Conservation (phyloP, 2,113 vertebrate genomes). For the Serinus canaria region DNA sequence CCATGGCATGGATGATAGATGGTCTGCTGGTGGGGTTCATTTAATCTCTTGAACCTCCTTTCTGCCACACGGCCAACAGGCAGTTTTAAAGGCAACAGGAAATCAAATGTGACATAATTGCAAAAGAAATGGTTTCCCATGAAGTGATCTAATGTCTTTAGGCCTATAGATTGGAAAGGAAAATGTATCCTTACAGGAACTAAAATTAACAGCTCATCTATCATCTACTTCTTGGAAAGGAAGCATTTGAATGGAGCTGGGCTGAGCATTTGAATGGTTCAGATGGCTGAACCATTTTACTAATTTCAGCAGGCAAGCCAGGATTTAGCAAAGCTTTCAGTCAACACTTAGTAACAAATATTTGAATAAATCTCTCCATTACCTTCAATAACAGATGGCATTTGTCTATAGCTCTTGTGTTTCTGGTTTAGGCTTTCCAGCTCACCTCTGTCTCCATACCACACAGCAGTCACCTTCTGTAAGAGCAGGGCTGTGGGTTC, state of each 20-base stretch:
- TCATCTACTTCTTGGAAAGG: background rate
- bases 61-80: background rate
- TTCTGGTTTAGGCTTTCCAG: background rate
- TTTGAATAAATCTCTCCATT: background rate
- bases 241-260: background rate
- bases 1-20: background rate
- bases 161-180: background rate
- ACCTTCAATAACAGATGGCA: background rate
- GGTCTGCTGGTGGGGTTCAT: background rate
- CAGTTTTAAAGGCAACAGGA: slow-evolving; percentile 14
- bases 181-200: slow-evolving; percentile 22
- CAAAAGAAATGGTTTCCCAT: slow-evolving; percentile 28
- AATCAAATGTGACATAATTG: slow-evolving; percentile 37
- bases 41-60: background rate
- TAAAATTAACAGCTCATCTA: slow-evolving; percentile 38
- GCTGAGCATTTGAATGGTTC: background rate
- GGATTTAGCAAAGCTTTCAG: background rate
- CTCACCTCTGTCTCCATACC: background rate
- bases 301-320: background rate
- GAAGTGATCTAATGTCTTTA: slow-evolving; percentile 38
- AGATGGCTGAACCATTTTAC: background rate
- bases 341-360: background rate
- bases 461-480: background rate
- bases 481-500: background rate
- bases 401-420: background rate